These are phyloP conservation scores for Enoplosus armatus DNA, from an alignment of 2,797 vertebrate genomes.

Conservation along the genomic window DNA sequence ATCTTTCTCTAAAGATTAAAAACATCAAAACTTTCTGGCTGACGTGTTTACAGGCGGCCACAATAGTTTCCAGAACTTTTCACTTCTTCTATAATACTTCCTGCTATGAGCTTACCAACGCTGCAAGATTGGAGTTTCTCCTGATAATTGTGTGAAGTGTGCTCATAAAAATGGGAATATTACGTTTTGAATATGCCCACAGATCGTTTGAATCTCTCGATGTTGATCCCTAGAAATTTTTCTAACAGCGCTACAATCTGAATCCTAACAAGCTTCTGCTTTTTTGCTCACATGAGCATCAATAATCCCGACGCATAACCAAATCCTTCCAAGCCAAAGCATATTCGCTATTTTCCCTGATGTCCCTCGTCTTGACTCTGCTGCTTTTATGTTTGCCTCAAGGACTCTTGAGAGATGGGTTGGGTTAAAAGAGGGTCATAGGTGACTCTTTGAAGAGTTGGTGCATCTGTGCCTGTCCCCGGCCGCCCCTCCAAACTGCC, in stretches of 20 bases:
- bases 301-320: constrained; percentile 21
- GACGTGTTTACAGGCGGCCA: neutral
- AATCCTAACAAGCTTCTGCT: constrained; percentile 15
- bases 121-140: neutral
- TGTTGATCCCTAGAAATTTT: neutral
- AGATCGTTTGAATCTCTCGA: neutral
- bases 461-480: constrained; percentile 45
- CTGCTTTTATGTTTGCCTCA: constrained; percentile 33
- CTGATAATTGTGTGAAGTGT: neutral
- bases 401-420: constrained; percentile 42
- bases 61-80: constrained; percentile 27
- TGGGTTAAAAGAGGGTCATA: constrained; percentile 43
- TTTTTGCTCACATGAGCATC: constrained; percentile 8
- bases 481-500: constrained; percentile 1
- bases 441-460: constrained; percentile 47
- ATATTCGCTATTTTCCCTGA: constrained; percentile 10
- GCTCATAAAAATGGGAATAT: neutral
- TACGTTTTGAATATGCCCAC: neutral
- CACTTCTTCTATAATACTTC: neutral
- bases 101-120: rapidly evolving
- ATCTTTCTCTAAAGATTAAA: constrained; percentile 39
- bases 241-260: neutral
- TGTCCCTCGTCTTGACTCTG: constrained; percentile 15
- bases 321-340: constrained; percentile 15
- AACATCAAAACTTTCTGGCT: constrained; percentile 9